Percentiles rank a stretch among this genome's conserved stretches.
These are phyloP conservation scores for Asteroscopus sphinx DNA, from an alignment of 2,888 invertebrate genomes.

Conservation along the genomic window DNA sequence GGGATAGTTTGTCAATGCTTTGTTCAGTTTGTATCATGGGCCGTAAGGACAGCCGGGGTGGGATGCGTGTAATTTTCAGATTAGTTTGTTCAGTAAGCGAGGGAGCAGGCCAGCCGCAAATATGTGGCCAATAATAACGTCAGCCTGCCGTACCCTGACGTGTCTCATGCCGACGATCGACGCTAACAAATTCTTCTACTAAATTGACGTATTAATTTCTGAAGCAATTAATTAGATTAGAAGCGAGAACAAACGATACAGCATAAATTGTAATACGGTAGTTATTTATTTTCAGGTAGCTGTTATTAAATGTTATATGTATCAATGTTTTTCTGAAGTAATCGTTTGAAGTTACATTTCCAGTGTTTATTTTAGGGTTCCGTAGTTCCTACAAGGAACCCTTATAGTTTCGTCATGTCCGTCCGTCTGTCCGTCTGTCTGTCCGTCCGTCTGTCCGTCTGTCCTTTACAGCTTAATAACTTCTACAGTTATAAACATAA, in stretches of 20 bases:
- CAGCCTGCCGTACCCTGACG: slow-evolving; percentile 35
- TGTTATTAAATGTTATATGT: background rate
- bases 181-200: slow-evolving; percentile 52
- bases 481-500: too few relatives aligned
- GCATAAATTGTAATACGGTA: background rate
- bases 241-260: slow-evolving; percentile 4
- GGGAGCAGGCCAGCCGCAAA: slow-evolving; percentile 74
- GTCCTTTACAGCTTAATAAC: too few relatives aligned
- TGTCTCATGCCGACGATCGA: slow-evolving; percentile 18
- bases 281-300: background rate
- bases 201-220: slow-evolving; percentile 50
- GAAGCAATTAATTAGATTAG: slow-evolving; percentile 36
- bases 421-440: too few relatives aligned
- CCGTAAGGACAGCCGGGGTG: slow-evolving; percentile 53
- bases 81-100: slow-evolving; percentile 87
- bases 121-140: slow-evolving; percentile 81
- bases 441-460: too few relatives aligned
- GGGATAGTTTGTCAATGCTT: slow-evolving; percentile 65
- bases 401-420: too few relatives aligned
- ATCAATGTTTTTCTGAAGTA: too few relatives aligned
- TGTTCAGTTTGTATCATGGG: slow-evolving; percentile 62
- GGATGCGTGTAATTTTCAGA: slow-evolving; percentile 85
- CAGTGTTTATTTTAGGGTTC: too few relatives aligned
- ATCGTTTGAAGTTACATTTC: too few relatives aligned
- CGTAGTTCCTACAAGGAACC: too few relatives aligned